Conservation (phyloP, 2,113 vertebrate species). For the Plecotus auritus region DNA sequence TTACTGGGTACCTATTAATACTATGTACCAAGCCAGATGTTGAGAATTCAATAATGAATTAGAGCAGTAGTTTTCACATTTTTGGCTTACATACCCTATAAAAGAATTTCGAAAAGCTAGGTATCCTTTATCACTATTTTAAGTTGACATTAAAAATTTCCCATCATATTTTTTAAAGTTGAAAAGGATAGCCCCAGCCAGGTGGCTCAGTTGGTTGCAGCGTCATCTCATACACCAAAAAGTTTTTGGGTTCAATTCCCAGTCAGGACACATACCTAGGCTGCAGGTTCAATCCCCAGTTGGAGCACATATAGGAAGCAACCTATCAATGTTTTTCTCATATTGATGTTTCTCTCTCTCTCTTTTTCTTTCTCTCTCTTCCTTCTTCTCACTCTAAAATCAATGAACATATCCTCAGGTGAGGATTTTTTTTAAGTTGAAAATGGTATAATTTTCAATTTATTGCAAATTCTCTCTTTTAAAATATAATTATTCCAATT, state of each 20-base stretch:
- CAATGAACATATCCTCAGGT: background rate
- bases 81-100: background rate
- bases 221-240: background rate
- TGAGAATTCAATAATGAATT: background rate
- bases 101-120: constrained; percentile 19
- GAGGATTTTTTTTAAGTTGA: background rate
- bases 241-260: background rate
- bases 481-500: background rate
- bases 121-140: background rate
- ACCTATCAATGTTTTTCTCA: background rate
- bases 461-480: constrained; percentile 20
- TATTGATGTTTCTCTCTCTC: background rate
- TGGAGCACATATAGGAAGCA: background rate
- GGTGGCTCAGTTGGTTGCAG: background rate
- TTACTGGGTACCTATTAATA: background rate
- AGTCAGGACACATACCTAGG: background rate
- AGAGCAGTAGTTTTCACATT: background rate
- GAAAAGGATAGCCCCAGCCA: background rate
- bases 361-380: background rate
- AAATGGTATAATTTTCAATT: background rate
- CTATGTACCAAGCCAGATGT: background rate
- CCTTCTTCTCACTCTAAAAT: background rate
- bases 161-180: background rate
- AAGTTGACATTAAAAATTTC: background rate
- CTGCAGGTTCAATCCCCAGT: background rate